A percentile compares a stretch with the other conserved stretches of the same genome.
Evolutionary conservation across 1,140 invertebrate genomes (phyloP).

Genomic region (Acyrthosiphon pisum): DNA sequence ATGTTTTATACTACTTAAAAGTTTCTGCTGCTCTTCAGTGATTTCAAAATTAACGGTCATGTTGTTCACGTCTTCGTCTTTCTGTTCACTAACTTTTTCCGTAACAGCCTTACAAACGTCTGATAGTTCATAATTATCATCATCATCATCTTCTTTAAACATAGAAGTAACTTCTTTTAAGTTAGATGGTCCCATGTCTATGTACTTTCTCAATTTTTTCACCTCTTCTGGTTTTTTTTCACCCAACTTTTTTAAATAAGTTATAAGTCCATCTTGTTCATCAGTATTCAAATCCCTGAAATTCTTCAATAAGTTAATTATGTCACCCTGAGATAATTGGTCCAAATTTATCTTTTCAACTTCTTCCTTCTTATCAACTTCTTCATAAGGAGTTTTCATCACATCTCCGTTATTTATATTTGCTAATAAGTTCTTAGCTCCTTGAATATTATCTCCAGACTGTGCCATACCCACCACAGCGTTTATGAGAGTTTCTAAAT

Average conservation of each 20-base stretch:
- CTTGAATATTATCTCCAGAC: conserved; percentile 64
- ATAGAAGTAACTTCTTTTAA: conserved; percentile 42
- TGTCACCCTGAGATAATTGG: conserved; percentile 75
- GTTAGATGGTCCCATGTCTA: conserved; percentile 66
- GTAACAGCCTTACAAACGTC: conserved; percentile 72
- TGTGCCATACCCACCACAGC: conserved; percentile 75
- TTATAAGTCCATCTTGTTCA: conserved; percentile 80
- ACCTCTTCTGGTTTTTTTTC: conserved; percentile 74
- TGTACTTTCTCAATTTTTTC: conserved; percentile 73
- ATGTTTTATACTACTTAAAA: conserved; percentile 36
- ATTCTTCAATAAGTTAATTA: conserved; percentile 78
- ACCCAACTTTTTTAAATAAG: conserved; percentile 79
- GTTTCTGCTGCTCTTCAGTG: conserved; percentile 43
- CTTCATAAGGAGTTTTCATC: neutral
- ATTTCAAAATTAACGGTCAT: conserved; percentile 56
- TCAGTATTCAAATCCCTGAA: conserved; percentile 78
- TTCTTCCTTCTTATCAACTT: conserved; percentile 31
- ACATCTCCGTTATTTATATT: conserved; percentile 31
- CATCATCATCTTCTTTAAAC: conserved; percentile 67
- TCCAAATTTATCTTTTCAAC: conserved; percentile 68
- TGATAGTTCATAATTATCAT: conserved; percentile 74
- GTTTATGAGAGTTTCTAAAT: conserved; percentile 78
- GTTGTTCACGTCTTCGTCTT: conserved; percentile 59
- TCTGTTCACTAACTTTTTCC: conserved; percentile 68
- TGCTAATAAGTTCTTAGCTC: conserved; percentile 55